Conservation (phyloP, 2,888 invertebrate genomes). For the Notocelia uddmanniana region DNA sequence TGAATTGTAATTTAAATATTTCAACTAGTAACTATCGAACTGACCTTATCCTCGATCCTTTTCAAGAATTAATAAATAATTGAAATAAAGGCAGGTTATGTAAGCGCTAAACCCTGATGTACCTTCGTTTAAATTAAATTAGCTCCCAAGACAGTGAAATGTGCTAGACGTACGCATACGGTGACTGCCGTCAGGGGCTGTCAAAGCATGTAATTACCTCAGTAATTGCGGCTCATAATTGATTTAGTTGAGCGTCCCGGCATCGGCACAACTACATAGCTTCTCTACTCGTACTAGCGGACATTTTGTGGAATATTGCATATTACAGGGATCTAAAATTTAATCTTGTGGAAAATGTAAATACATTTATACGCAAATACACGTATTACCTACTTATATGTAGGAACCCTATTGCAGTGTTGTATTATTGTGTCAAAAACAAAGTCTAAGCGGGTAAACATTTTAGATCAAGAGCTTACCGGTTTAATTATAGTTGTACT, state of each 20-base stretch:
- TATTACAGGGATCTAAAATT: not conserved
- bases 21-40: not conserved
- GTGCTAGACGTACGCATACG: constrained; percentile 53
- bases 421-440: not conserved
- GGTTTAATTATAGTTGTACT: not conserved
- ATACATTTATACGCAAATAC: not conserved
- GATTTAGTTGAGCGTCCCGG: constrained; percentile 58
- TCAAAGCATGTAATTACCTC: constrained; percentile 66
- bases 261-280: constrained; percentile 52
- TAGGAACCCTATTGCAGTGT: not conserved
- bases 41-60: not conserved
- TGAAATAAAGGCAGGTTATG: not conserved
- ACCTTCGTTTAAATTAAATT: constrained; percentile 54
- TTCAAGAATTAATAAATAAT: not conserved
- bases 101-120: not conserved
- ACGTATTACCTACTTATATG: not conserved
- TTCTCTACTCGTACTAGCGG: not conserved
- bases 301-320: constrained; percentile 7
- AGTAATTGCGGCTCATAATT: constrained; percentile 64
- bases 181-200: constrained; percentile 58
- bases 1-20: not conserved
- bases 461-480: not conserved
- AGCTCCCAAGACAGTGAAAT: constrained; percentile 53
- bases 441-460: not conserved
- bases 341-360: not conserved